phyloP scores from a whole-genome alignment of 2,888 invertebrate genomes.

The Acrocera orbiculus region DNA sequence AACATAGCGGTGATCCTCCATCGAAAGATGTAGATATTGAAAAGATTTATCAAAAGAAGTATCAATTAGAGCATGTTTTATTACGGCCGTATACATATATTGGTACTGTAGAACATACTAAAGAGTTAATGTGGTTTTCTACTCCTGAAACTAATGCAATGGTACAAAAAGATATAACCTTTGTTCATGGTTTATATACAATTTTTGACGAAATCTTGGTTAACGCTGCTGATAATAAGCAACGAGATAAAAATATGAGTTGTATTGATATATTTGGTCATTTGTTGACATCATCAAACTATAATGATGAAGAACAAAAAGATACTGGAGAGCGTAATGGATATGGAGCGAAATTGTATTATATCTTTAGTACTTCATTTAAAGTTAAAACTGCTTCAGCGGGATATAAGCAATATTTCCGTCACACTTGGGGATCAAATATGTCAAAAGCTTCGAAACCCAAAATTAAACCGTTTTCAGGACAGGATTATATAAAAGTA shows the following conservation, averaged over 20 bases:
- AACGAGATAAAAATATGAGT: slow-evolving; percentile 80
- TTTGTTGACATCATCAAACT: slow-evolving; percentile 93
- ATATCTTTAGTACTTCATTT: slow-evolving; percentile 95
- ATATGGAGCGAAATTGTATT: slow-evolving; percentile 97
- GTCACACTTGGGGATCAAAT: slow-evolving; percentile 92
- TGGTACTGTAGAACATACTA: slow-evolving; percentile 69
- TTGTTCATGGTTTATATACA: slow-evolving; percentile 93
- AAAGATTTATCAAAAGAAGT: slow-evolving; percentile 95
- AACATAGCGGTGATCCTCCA: no score
- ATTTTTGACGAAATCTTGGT: slow-evolving; percentile 99
- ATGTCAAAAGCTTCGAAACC: slow-evolving; percentile 88
- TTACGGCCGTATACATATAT: slow-evolving; percentile 97
- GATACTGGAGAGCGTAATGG: slow-evolving; percentile 95
- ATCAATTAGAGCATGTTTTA: slow-evolving; percentile 93
- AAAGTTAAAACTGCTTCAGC: slow-evolving; percentile 83
- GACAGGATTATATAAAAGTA: slow-evolving; percentile 77
- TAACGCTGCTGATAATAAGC: slow-evolving; percentile 97
- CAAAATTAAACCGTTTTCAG: slow-evolving; percentile 51
- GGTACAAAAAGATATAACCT: slow-evolving; percentile 72
- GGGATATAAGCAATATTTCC: slow-evolving; percentile 74
- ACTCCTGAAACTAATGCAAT: slow-evolving; percentile 51
- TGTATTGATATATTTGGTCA: slow-evolving; percentile 93
- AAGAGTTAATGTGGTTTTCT: slow-evolving; percentile 85
- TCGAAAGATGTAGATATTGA: slow-evolving; percentile 61
- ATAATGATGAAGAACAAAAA: slow-evolving; percentile 95